Evolutionary conservation across 2,888 invertebrate species (phyloP), one percentile per base, ranked within the genome.

Genomic region (Drosophila neutralis): DNA sequence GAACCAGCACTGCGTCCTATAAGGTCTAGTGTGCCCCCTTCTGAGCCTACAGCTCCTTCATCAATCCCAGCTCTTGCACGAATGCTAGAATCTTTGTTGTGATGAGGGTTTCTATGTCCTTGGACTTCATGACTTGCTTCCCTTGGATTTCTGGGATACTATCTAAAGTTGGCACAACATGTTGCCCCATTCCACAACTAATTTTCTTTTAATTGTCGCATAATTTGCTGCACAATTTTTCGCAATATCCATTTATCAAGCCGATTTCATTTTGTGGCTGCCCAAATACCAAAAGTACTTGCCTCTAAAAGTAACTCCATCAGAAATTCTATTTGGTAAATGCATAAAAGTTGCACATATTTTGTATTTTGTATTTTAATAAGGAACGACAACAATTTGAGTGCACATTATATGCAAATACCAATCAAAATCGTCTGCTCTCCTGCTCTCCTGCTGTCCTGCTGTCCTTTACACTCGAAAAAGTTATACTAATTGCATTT

Each of bases 401-500:
- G 35, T 40, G 29, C 36, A 53, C 27, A 68, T 56, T 60, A 51
- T 67, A 57, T 56, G 36, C 40, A 29, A 57, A 52, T 51, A 40
- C 11, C 29, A 57, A 61, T 53, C 51, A 29, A 45, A 48, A 42
- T 42, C 33, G 33, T n/a, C 8, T 27, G 27, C 24, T 24, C 2
- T 24, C 24, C 24, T 24, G 27, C 29, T 7, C 7, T 31, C 29
- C 29, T 2, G 31, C 31, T 31, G 8, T 8, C 31, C 6, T 27
- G 1, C 18, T 29, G 7, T 13, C 33, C 38, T n/a, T 49, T 35
- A 8, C 11, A 35, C 31, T 24, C 2, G 33, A 13, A 67, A 79
- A 71, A 71, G 51, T 62, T 73, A 75, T 61, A 61, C 77, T 87
- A 83, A 84, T 83, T 83, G 83, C 82, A 82, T 84, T 79, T 76